Conservation (phyloP, 2,797 vertebrate genomes). For the Myripristis jacobus region DNA sequence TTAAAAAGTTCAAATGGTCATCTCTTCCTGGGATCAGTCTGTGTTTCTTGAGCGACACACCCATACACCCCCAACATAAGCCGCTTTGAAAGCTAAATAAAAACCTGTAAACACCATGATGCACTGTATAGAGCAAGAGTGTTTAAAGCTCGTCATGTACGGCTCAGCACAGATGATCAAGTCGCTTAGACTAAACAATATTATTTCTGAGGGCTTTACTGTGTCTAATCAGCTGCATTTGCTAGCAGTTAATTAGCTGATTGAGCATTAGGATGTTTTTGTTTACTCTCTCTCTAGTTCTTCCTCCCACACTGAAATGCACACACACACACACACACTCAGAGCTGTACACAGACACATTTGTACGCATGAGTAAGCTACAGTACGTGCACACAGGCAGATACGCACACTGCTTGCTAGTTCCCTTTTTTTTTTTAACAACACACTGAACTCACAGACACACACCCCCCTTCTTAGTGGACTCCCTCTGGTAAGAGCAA, state of each 20-base stretch:
- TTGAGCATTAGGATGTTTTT: slow-evolving; percentile 53
- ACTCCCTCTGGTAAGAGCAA: slow-evolving; percentile 38
- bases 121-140: neutral
- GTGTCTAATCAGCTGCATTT: slow-evolving; percentile 56
- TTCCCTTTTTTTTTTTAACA: slow-evolving; percentile 23
- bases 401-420: slow-evolving; percentile 4
- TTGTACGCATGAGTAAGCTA: slow-evolving; percentile 33
- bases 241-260: slow-evolving; percentile 59
- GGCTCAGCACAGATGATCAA: slow-evolving; percentile 51
- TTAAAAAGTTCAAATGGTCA: slow-evolving; percentile 4
- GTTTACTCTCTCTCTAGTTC: neutral
- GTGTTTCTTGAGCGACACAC: slow-evolving; percentile 7
- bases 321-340: slow-evolving; percentile 15
- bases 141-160: slow-evolving; percentile 27
- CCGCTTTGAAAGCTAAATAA: slow-evolving; percentile 14
- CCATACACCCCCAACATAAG: neutral
- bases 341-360: slow-evolving; percentile 1
- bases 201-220: slow-evolving; percentile 47
- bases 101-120: slow-evolving; percentile 8
- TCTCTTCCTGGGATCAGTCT: neutral
- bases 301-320: neutral
- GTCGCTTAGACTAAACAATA: slow-evolving; percentile 54
- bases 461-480: slow-evolving; percentile 5
- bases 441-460: slow-evolving; percentile 19
- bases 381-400: slow-evolving; percentile 27